phyloP scores from a whole-genome alignment of 2,888 invertebrate species.

The Serripes groenlandicus region DNA sequence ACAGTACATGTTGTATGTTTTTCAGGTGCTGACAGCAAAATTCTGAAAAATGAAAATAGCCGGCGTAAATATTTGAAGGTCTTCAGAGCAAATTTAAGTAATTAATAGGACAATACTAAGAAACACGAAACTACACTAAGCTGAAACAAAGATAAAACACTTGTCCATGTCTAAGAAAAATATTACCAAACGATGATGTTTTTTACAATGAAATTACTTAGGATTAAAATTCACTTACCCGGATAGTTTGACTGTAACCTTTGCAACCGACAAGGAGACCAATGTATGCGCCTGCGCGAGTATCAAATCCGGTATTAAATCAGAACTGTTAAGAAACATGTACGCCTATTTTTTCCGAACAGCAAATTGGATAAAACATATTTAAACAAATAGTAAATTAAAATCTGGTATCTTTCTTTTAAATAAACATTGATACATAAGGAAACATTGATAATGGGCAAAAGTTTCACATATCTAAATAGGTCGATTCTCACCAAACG shows the following conservation, averaged over 20 bases:
- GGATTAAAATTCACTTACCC: background rate
- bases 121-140: background rate
- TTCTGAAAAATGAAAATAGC: background rate
- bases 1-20: constrained; percentile 61
- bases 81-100: background rate
- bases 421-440: too few relatives aligned
- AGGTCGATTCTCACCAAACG: too few relatives aligned
- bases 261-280: constrained; percentile 73
- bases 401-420: too few relatives aligned
- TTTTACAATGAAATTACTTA: background rate
- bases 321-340: background rate
- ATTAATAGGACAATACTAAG: too few relatives aligned
- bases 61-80: background rate
- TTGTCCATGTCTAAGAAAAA: background rate
- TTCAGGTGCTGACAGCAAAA: constrained; percentile 21
- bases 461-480: too few relatives aligned
- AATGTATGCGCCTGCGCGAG: constrained; percentile 66
- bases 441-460: too few relatives aligned
- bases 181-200: background rate
- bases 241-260: constrained; percentile 54
- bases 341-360: constrained; percentile 3
- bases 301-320: constrained; percentile 13
- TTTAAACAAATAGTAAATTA: too few relatives aligned
- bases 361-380: too few relatives aligned
- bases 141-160: background rate